Conservation (phyloP, 2,888 invertebrate genomes). For the Leptura quadrifasciata region DNA sequence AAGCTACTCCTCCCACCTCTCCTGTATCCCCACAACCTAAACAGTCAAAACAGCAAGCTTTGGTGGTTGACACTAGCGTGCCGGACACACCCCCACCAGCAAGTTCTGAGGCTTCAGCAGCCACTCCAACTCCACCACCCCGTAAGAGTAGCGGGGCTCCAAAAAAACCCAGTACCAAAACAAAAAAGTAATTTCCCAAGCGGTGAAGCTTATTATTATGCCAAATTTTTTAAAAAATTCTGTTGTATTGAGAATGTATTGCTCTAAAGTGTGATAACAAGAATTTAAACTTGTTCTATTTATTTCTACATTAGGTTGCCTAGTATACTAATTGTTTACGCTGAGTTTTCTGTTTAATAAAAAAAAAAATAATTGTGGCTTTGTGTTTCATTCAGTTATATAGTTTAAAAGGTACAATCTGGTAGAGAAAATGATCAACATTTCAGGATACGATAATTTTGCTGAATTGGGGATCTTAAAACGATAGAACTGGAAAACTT, state of each 20-base stretch:
- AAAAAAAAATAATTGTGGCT: constrained; percentile 32
- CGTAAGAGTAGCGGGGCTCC: constrained; percentile 68
- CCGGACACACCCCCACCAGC: constrained; percentile 56
- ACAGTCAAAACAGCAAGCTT: constrained; percentile 57
- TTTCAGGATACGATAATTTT: too few relatives aligned
- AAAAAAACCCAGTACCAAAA: constrained; percentile 62
- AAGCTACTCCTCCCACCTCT: constrained; percentile 66
- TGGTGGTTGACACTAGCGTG: constrained; percentile 49
- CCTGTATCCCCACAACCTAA: constrained; percentile 63
- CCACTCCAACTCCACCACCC: constrained; percentile 66
- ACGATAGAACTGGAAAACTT: too few relatives aligned
- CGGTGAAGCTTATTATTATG: constrained; percentile 30
- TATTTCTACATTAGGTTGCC: constrained; percentile 48
- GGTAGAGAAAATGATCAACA: too few relatives aligned
- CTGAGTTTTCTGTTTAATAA: constrained; percentile 50
- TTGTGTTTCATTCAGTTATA: not conserved
- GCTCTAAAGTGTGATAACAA: constrained; percentile 50
- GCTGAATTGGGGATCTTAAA: too few relatives aligned
- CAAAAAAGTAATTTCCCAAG: constrained; percentile 58
- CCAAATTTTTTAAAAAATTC: constrained; percentile 36
- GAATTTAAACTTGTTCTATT: constrained; percentile 46
- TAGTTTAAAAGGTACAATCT: not conserved
- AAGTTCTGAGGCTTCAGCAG: constrained; percentile 46
- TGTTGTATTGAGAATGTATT: constrained; percentile 47
- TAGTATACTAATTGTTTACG: constrained; percentile 47